A percentile compares a stretch with the other conserved stretches of the same genome.
These are phyloP conservation scores for Mesitornis unicolor DNA, from an alignment of 2,113 vertebrate genomes.

Conservation along the genomic window DNA sequence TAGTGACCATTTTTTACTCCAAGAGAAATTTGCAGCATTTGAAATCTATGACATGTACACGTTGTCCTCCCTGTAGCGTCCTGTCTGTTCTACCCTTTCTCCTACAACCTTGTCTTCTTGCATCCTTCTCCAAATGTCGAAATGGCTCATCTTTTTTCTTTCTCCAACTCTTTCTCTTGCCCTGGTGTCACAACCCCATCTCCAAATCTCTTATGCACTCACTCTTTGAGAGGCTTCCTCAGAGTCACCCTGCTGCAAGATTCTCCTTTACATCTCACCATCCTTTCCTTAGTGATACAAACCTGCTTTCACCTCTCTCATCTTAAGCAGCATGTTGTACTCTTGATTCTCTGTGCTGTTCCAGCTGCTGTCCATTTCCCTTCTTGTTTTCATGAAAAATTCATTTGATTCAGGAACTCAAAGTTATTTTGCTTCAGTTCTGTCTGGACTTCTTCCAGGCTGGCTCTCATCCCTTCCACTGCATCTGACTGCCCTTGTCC, in stretches of 20 bases:
- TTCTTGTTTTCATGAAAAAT: neutral
- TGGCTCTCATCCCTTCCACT: neutral
- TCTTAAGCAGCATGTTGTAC: neutral
- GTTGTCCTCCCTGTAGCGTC: neutral
- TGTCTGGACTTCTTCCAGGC: neutral
- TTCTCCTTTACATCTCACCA: neutral
- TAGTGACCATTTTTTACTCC: neutral
- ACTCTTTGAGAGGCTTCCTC: neutral
- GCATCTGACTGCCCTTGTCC: neutral
- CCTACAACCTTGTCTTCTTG: neutral
- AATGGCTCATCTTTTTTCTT: neutral
- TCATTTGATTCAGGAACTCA: neutral
- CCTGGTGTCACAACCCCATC: accelerated
- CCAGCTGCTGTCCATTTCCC: neutral
- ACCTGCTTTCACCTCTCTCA: neutral
- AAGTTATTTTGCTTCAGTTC: neutral
- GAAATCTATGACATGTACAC: neutral
- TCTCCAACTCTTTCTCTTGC: neutral
- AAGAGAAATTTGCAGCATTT: neutral
- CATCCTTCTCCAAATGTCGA: neutral
- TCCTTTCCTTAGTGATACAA: neutral
- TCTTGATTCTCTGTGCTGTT: neutral
- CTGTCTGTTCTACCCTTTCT: neutral
- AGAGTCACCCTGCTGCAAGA: neutral
- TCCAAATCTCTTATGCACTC: neutral